These are phyloP conservation scores for Pteromalus puparum DNA, from an alignment of 1,140 invertebrate species.

Conservation along the genomic window DNA sequence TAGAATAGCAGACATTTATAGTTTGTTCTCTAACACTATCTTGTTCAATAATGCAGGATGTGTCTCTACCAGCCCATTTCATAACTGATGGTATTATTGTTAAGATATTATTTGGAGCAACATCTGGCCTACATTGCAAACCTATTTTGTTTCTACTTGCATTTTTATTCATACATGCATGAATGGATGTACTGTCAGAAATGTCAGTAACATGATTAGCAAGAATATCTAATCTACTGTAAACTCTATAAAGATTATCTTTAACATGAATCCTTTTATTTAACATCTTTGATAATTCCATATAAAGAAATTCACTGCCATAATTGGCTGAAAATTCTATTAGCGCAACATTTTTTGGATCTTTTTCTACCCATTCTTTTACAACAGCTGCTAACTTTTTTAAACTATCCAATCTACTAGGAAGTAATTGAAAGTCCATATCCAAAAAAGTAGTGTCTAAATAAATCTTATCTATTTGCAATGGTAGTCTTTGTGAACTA, in stretches of 20 bases:
- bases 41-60: slow-evolving; percentile 62
- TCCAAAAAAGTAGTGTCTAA: slow-evolving; percentile 84
- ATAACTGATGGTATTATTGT: slow-evolving; percentile 75
- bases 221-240: slow-evolving; percentile 70
- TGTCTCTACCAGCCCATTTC: slow-evolving; percentile 73
- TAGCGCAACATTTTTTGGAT: slow-evolving; percentile 73
- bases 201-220: slow-evolving; percentile 68
- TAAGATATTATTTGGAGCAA: slow-evolving; percentile 61
- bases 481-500: slow-evolving; percentile 53
- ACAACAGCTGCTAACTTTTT: slow-evolving; percentile 73
- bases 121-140: slow-evolving; percentile 59
- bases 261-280: slow-evolving; percentile 77
- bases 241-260: slow-evolving; percentile 63
- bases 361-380: slow-evolving; percentile 75
- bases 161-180: slow-evolving; percentile 68
- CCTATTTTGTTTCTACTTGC: not conserved
- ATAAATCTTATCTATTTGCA: slow-evolving; percentile 78
- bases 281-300: slow-evolving; percentile 75
- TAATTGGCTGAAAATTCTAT: slow-evolving; percentile 76
- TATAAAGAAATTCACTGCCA: slow-evolving; percentile 79
- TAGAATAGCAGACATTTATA: slow-evolving; percentile 79
- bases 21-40: slow-evolving; percentile 58
- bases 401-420: slow-evolving; percentile 77
- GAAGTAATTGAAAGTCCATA: slow-evolving; percentile 75
- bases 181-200: slow-evolving; percentile 68